Percentiles rank a stretch among this genome's conserved stretches.
Conservation (phyloP, 2,888 invertebrate genomes). For the Cephus spinipes region DNA sequence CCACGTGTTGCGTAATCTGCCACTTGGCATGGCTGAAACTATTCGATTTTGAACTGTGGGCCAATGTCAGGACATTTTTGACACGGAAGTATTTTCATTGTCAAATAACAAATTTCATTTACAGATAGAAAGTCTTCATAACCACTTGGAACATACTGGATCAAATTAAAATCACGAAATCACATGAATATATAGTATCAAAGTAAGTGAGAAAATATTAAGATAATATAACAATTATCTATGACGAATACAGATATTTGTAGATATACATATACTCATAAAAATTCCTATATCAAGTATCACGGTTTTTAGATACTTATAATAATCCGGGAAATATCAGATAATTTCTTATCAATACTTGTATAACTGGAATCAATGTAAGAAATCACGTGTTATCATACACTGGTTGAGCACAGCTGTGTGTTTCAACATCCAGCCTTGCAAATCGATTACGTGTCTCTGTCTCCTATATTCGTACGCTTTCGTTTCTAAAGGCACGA, state of each 20-base stretch:
- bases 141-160: not conserved
- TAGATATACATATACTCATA: not conserved
- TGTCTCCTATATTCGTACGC: not conserved
- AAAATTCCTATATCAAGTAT: not conserved
- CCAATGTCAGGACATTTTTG: slow-evolving; percentile 43
- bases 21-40: slow-evolving; percentile 7
- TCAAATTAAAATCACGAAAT: not conserved
- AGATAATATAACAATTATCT: not conserved
- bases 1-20: slow-evolving; percentile 27
- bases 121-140: not conserved
- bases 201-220: not conserved
- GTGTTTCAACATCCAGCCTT: not conserved
- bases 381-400: not conserved
- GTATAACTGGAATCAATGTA: not conserved
- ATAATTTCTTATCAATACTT: not conserved
- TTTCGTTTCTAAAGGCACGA: slow-evolving; percentile 1
- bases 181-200: not conserved
- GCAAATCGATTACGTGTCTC: slow-evolving; percentile 7
- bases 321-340: not conserved
- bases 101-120: not conserved
- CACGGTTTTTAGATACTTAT: not conserved
- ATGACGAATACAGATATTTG: not conserved
- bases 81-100: not conserved
- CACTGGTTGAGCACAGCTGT: not conserved
- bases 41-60: slow-evolving; percentile 48